Evolutionary conservation across 2,888 invertebrate species (phyloP), one percentile per base, ranked within the genome.

Genomic region (Dryobota labecula): DNA sequence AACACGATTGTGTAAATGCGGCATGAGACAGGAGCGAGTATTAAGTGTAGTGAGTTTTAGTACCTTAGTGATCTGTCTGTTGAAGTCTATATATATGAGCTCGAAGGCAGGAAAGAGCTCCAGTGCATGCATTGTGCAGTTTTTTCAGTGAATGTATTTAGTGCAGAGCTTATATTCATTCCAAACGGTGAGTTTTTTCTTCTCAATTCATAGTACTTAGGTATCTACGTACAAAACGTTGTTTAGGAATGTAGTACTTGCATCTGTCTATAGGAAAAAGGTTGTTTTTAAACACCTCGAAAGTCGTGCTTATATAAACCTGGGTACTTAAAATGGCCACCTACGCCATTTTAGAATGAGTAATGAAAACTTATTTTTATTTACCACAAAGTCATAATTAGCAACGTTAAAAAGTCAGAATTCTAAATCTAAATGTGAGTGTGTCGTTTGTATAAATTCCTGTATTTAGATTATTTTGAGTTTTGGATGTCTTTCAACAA

Each of bases 91-190:
- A 74, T 57, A 64, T 15, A 27, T 27, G 11, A 36, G 49, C 13
- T 24, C 20, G 9, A n/a, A 20, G 13, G 30, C 15, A 18, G 27
- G 8, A 8, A 18, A 0, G 2, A 54, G 38, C 24, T 70, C 41
- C 70, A 70, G 56, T 69, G 70, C 70, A 70, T 69, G 70, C 70
- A 70, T 38, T 24, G 30, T 38, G 45, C 56, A 30, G 62, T 71
- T 61, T 27, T 7, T 41, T 27, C 33, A 70, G 57, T 49, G 47
- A 24, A 9, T 24, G 33, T 62, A 18, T 13, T 18, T 24, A 62
- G 57, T 70, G 45, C 56, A 47, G n/a, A 49, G 11, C 4, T 24
- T 56, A 41, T 33, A 45, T 45, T 47, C 0, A 15, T 57, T 33
- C 24, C 11, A 30, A 70, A 13, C 2, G 41, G 70, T 70, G 24